Conservation (phyloP, 1,140 invertebrate species). For the Drosophila mauritiana region DNA sequence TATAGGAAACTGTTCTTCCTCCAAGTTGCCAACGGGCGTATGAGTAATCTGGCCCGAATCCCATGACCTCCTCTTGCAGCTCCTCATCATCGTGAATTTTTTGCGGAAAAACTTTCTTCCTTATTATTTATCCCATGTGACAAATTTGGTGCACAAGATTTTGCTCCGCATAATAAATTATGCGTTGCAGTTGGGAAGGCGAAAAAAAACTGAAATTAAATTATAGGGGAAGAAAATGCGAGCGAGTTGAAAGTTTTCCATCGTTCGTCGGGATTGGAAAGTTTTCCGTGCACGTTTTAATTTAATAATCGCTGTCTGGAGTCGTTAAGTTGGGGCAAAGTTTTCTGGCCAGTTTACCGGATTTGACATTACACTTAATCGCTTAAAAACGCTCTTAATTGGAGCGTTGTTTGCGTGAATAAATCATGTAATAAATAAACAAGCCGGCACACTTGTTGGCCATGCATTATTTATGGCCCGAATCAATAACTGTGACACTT, state of each 20-base stretch:
- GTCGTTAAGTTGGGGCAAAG: slow-evolving; percentile 63
- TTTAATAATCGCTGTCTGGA: slow-evolving; percentile 72
- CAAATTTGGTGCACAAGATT: slow-evolving; percentile 79
- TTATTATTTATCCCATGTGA: slow-evolving; percentile 83
- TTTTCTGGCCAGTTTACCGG: slow-evolving; percentile 39
- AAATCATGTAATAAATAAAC: slow-evolving; percentile 76
- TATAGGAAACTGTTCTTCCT: slow-evolving; percentile 15
- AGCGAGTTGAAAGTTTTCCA: slow-evolving; percentile 48
- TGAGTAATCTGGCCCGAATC: slow-evolving; percentile 68
- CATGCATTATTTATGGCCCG: slow-evolving; percentile 70
- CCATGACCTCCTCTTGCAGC: slow-evolving; percentile 7
- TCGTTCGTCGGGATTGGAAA: slow-evolving; percentile 39
- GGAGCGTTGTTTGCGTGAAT: slow-evolving; percentile 41
- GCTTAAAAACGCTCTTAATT: slow-evolving; percentile 42
- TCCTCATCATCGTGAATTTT: slow-evolving; percentile 20
- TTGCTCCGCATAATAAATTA: slow-evolving; percentile 72
- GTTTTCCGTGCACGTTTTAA: slow-evolving; percentile 73
- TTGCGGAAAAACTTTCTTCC: slow-evolving; percentile 58
- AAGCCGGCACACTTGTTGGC: slow-evolving; percentile 66
- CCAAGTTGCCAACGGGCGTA: slow-evolving; percentile 46
- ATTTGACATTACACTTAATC: slow-evolving; percentile 65
- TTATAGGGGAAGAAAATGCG: slow-evolving; percentile 18
- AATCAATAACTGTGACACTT: slow-evolving; percentile 78
- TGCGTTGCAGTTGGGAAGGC: slow-evolving; percentile 32
- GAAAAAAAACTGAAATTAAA: slow-evolving; percentile 25